These are phyloP conservation scores for Cheilosia urbana DNA, from an alignment of 2,888 invertebrate species.

Conservation along the genomic window DNA sequence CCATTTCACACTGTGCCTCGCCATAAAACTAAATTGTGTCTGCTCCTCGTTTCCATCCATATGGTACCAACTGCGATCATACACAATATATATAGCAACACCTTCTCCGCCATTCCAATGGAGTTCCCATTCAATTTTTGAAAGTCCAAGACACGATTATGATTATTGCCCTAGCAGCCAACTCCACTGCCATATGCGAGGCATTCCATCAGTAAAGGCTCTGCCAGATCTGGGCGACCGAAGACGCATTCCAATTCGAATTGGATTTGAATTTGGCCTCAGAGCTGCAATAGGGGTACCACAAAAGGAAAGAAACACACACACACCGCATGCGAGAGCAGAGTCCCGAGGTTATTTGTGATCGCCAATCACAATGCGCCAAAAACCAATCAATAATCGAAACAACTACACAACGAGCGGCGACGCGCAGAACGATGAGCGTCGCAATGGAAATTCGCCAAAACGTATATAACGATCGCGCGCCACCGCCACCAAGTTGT, in stretches of 20 bases:
- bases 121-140: conserved; percentile 71
- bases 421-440: conserved; percentile 24
- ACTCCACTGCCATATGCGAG: not conserved
- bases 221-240: conserved; percentile 11
- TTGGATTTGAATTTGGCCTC: conserved; percentile 74
- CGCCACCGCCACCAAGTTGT: conserved; percentile 1
- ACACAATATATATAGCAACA: not conserved
- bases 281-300: conserved; percentile 22
- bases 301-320: not conserved
- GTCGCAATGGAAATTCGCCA: conserved; percentile 65
- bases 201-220: not conserved
- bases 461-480: conserved; percentile 63
- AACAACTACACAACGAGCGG: conserved; percentile 55
- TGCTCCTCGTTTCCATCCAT: conserved; percentile 43
- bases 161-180: conserved; percentile 59
- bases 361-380: conserved; percentile 74
- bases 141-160: conserved; percentile 68
- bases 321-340: conserved; percentile 12
- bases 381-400: conserved; percentile 75
- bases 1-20: conserved; percentile 49
- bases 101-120: not conserved
- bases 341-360: conserved; percentile 70
- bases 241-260: conserved; percentile 73
- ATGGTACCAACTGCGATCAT: not conserved
- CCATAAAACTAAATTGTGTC: conserved; percentile 59